Evolutionary conservation across 2,888 invertebrate genomes (phyloP), one percentile per base, ranked within the genome.

Genomic region (Lagria hirta): DNA sequence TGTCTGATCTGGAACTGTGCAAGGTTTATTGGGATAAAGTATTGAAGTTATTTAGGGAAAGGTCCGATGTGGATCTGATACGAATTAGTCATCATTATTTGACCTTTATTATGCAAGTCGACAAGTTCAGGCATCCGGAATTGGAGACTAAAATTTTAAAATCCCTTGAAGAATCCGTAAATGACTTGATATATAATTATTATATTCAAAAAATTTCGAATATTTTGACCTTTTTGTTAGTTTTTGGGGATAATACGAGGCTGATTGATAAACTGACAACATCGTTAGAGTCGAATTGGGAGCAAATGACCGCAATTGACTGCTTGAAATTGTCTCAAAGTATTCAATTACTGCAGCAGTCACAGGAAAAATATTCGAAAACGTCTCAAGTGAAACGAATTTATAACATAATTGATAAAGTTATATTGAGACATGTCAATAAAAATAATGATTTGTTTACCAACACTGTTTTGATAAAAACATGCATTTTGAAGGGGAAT

Each of bases 91-190:
- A 74, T 38, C 73, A 74, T 41, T 80, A 80, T 53, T 73, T 78
- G 69, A 69, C 73, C 55, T 79, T 78, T 53, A 75, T 75, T 49
- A 74, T 73, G 36, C 75, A 77, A 55, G 57, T 78, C 2, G 73
- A 75, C 3, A 74, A 74, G 4, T 79, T 75, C 57, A 66, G 78
- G 0, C 71, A 76, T 51, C 51, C 57, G n/a, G 58, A 61, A 4
- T 68, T 79, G 44, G 80, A 80, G 54, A 69, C 66, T 7, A 52
- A 57, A 21, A 49, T 76, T n/a, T 61, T 70, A 11, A 58, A 66
- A 16, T 51, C 71, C 48, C 65, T 75, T 44, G 60, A 73, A 52
- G 47, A 62, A 3, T 66, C 68, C 38, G 61, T 74, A 1, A 61
- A 68, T 14, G 49, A 55, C 8, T 70, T 70, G 11, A 51, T 69